Conservation (phyloP, 1,140 invertebrate genomes). For the Aplysia californica region DNA sequence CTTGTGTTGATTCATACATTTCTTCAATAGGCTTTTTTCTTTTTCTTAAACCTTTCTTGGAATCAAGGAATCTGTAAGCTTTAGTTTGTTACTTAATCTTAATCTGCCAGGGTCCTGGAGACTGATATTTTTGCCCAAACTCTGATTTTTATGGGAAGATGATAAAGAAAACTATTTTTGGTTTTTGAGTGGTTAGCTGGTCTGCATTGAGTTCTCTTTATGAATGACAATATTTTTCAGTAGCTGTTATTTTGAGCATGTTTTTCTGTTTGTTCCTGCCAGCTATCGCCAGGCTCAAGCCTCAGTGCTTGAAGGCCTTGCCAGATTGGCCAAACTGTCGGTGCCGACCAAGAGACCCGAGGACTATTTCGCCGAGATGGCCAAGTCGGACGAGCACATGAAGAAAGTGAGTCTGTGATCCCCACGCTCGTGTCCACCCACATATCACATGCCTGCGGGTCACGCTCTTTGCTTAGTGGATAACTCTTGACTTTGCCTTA, state of each 20-base stretch:
- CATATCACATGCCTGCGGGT: too few relatives aligned
- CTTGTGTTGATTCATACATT: background rate
- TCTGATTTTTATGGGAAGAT: background rate
- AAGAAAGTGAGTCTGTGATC: constrained; percentile 82
- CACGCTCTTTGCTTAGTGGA: too few relatives aligned
- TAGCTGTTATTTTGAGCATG: background rate
- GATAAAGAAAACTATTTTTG: background rate
- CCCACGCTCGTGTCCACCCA: too few relatives aligned
- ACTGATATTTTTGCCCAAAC: too few relatives aligned
- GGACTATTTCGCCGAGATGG: constrained; percentile 99
- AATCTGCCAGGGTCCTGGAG: too few relatives aligned
- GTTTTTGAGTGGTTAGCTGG: background rate
- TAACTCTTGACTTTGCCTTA: too few relatives aligned
- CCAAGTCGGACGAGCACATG: constrained; percentile 97
- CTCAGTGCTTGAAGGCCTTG: constrained; percentile 83
- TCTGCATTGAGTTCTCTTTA: background rate
- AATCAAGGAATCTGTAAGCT: background rate
- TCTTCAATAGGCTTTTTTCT: background rate
- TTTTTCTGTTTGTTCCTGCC: background rate
- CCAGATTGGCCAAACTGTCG: constrained; percentile 78
- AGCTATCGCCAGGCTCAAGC: constrained; percentile 90
- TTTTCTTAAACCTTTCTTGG: background rate
- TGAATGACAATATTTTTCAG: background rate
- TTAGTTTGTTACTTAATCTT: background rate
- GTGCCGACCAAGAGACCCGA: constrained; percentile 87